Evolutionary conservation across 1,140 invertebrate species (phyloP).

Genomic region (Drosophila suzukii): DNA sequence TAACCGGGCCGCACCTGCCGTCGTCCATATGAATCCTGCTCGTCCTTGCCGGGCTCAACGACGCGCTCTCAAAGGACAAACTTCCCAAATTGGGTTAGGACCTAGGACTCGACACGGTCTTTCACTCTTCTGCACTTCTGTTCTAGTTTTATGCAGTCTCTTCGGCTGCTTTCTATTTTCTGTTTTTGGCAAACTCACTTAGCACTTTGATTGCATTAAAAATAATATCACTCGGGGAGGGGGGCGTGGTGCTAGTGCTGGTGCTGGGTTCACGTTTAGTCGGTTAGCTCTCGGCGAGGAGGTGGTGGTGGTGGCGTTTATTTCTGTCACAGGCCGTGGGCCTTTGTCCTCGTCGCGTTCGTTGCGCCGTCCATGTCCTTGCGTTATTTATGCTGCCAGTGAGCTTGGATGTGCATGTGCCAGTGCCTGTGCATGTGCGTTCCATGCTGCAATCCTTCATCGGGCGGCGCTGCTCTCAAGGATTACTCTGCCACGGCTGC

Average conservation of each 20-base stretch:
- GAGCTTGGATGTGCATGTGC: slow-evolving; percentile 15
- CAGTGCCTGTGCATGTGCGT: slow-evolving; percentile 33
- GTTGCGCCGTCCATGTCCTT: slow-evolving; percentile 75
- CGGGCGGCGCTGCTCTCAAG: slow-evolving; percentile 43
- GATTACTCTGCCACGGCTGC: slow-evolving; percentile 25
- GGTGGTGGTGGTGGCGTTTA: slow-evolving; percentile 38
- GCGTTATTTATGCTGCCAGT: slow-evolving; percentile 71
- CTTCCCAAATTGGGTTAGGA: slow-evolving; percentile 74
- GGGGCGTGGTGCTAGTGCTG: background rate
- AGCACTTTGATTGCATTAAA: slow-evolving; percentile 75
- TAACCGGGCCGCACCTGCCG: slow-evolving; percentile 25
- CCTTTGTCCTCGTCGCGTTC: slow-evolving; percentile 62
- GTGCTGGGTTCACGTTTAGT: slow-evolving; percentile 39
- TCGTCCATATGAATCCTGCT: slow-evolving; percentile 57
- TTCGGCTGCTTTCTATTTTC: slow-evolving; percentile 1
- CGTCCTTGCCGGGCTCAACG: slow-evolving; percentile 11
- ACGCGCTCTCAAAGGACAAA: slow-evolving; percentile 55
- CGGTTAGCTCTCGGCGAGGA: slow-evolving; percentile 49
- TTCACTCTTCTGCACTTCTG: slow-evolving; percentile 9
- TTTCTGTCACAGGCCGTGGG: slow-evolving; percentile 59
- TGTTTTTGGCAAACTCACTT: slow-evolving; percentile 67
- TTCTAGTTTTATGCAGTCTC: slow-evolving; percentile 27
- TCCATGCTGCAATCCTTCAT: slow-evolving; percentile 62
- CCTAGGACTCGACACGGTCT: slow-evolving; percentile 42
- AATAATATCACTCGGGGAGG: slow-evolving; percentile 55